Base-by-base conservation (phyloP, 2,888 invertebrate genomes). In the Ophioninae sp. region DNA sequence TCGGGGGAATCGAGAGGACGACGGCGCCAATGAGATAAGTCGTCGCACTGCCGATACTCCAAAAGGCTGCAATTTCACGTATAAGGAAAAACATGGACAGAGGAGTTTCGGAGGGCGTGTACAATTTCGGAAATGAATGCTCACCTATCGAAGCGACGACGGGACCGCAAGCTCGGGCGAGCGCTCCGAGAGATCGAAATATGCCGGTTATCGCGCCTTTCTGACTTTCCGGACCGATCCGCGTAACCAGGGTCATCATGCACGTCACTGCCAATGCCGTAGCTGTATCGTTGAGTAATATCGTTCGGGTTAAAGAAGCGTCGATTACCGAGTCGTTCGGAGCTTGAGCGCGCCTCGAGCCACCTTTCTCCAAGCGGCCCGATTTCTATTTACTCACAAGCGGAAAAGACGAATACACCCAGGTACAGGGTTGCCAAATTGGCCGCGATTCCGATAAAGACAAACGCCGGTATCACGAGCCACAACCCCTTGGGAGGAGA, bases 241-340 rank as follows among this genome's bases (percentile, higher is more conserved):
- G 95, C 2, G 99, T 98, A n/a, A 97, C 97, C 92, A 98, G 94
- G 3, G 99, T 97, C 89, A 98, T 99, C 94, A 99, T 95, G 90
- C 98, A 98, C 13, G 99, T 98, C 30, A 99, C 99, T 44, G 99
- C 98, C 93, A 98, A 96, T n/a, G 97, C 96, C 10, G 97, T 97
- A 22, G 97, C 97, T 97, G 88, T 10, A 67, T 30, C 37, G 71
- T 68, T n/a, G n/a, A n/a, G n/a, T n/a, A n/a, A n/a, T n/a, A n/a
- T n/a, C n/a, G n/a, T n/a, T n/a, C n/a, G n/a, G n/a, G n/a, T n/a
- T n/a, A n/a, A n/a, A n/a, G n/a, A n/a, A n/a, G n/a, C n/a, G n/a
- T n/a, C n/a, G n/a, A n/a, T n/a, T n/a, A n/a, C n/a, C n/a, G n/a
- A n/a, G n/a, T n/a, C n/a, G n/a, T n/a, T n/a, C n/a, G n/a, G n/a